A percentile compares a stretch with the other conserved stretches of the same genome.
phyloP scores from a whole-genome alignment of 1,140 invertebrate genomes.

The Yoshiicerus persimilis region DNA sequence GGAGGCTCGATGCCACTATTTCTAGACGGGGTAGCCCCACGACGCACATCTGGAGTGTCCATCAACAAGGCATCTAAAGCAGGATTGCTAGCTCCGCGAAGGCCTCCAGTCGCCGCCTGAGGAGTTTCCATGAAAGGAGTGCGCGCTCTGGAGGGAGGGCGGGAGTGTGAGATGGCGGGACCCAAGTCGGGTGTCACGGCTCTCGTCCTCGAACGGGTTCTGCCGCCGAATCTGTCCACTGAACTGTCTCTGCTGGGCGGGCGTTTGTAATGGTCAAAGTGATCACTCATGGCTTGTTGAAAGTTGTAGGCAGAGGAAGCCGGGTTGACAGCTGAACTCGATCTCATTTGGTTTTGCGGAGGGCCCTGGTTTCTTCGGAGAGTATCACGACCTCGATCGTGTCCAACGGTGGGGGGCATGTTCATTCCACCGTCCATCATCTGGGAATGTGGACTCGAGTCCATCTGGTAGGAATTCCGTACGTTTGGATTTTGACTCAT shows the following conservation, averaged over 20 bases:
- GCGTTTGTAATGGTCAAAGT: slow-evolving; percentile 86
- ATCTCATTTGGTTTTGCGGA: slow-evolving; percentile 39
- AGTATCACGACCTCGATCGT: slow-evolving; percentile 33
- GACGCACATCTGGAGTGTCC: neutral
- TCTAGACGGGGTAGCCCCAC: slow-evolving; percentile 43
- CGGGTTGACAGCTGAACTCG: slow-evolving; percentile 45
- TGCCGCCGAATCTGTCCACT: slow-evolving; percentile 70
- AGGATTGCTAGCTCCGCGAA: slow-evolving; percentile 60
- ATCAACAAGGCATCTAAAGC: slow-evolving; percentile 46
- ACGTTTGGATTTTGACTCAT: slow-evolving; percentile 22
- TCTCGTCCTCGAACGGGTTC: slow-evolving; percentile 46
- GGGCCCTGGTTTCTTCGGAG: slow-evolving; percentile 47
- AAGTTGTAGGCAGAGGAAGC: slow-evolving; percentile 56
- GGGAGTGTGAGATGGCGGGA: slow-evolving; percentile 72
- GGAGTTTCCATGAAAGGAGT: slow-evolving; percentile 45
- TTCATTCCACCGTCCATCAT: slow-evolving; percentile 31
- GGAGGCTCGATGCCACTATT: slow-evolving; percentile 31
- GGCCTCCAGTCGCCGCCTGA: slow-evolving; percentile 48
- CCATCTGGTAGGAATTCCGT: slow-evolving; percentile 38
- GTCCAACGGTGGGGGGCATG: slow-evolving; percentile 13
- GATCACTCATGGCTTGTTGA: slow-evolving; percentile 63
- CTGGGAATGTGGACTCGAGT: slow-evolving; percentile 42
- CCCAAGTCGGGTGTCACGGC: slow-evolving; percentile 56
- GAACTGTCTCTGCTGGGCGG: slow-evolving; percentile 83
- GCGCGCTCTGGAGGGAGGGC: slow-evolving; percentile 52